phyloP scores from a whole-genome alignment of 2,797 vertebrate genomes.

The Iguana delicatissima region DNA sequence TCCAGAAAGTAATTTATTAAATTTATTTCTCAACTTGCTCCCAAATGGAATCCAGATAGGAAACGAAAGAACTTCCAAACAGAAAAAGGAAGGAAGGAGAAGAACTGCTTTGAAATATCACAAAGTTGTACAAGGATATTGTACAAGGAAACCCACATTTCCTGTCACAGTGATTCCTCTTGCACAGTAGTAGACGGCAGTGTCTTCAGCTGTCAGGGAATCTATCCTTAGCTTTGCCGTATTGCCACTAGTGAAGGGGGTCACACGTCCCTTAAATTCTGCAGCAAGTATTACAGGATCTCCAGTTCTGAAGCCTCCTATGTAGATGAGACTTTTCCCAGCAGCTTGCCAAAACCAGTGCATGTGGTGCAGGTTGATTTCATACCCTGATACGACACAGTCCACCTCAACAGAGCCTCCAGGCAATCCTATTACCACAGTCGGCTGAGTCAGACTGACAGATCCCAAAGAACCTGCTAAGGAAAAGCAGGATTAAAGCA shows the following conservation, averaged over 20 bases:
- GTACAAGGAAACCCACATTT: not conserved
- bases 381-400: constrained; percentile 45
- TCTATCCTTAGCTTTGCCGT: constrained; percentile 42
- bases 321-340: constrained; percentile 2
- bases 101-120: accelerated
- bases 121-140: not conserved
- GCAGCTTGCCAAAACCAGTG: constrained; percentile 34
- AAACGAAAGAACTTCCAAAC: not conserved
- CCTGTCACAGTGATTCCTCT: not conserved
- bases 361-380: constrained; percentile 53
- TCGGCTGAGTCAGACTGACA: constrained; percentile 8
- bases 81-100: not conserved
- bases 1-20: not conserved
- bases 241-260: constrained; percentile 45
- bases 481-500: not conserved
- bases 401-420: constrained; percentile 9
- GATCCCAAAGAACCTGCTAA: constrained; percentile 6
- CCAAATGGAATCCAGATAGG: no score
- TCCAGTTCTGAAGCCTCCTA: constrained; percentile 49
- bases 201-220: constrained; percentile 32
- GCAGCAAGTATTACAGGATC: not conserved
- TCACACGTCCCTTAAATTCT: constrained; percentile 31
- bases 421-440: not conserved
- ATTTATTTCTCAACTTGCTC: no score
- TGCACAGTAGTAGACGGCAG: constrained; percentile 44